Conservation (phyloP, 1,140 invertebrate genomes). For the Drosophila micromelanica region DNA sequence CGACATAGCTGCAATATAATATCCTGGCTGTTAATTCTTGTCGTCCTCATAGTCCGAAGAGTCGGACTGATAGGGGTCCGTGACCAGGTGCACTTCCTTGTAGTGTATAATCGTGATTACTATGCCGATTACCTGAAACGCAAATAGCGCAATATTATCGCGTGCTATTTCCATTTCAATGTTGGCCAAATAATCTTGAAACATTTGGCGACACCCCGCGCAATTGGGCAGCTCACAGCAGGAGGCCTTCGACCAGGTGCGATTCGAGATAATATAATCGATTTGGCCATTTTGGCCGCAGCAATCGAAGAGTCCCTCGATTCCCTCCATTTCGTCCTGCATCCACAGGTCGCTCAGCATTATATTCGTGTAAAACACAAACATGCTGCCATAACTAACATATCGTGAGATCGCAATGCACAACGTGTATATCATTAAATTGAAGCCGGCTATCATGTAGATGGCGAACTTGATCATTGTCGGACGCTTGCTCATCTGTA, state of each 20-base stretch:
- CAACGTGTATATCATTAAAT: slow-evolving; percentile 19
- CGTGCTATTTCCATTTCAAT: slow-evolving; percentile 60
- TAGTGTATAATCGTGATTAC: slow-evolving; percentile 23
- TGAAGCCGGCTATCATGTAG: slow-evolving; percentile 30
- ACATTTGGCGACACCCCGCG: slow-evolving; percentile 23
- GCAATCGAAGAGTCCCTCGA: slow-evolving; percentile 47
- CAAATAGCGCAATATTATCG: slow-evolving; percentile 48
- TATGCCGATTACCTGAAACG: slow-evolving; percentile 24
- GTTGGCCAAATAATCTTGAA: slow-evolving; percentile 20
- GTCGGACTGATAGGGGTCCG: slow-evolving; percentile 32
- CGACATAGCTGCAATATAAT: not conserved
- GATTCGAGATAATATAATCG: slow-evolving; percentile 49
- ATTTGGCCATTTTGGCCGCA: slow-evolving; percentile 44
- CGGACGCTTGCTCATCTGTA: slow-evolving; percentile 25
- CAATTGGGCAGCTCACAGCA: slow-evolving; percentile 49
- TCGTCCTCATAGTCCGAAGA: not conserved
- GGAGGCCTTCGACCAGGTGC: slow-evolving; percentile 35
- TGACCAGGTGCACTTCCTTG: not conserved
- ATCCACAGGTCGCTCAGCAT: slow-evolving; percentile 40
- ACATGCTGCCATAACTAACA: not conserved
- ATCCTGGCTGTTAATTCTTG: not conserved
- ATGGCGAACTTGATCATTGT: slow-evolving; percentile 15
- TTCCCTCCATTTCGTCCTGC: not conserved
- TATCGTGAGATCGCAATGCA: slow-evolving; percentile 38
- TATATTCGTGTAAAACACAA: slow-evolving; percentile 22